These are phyloP conservation scores for Oryzias javanicus DNA, from an alignment of 2,113 vertebrate genomes.

Conservation along the genomic window DNA sequence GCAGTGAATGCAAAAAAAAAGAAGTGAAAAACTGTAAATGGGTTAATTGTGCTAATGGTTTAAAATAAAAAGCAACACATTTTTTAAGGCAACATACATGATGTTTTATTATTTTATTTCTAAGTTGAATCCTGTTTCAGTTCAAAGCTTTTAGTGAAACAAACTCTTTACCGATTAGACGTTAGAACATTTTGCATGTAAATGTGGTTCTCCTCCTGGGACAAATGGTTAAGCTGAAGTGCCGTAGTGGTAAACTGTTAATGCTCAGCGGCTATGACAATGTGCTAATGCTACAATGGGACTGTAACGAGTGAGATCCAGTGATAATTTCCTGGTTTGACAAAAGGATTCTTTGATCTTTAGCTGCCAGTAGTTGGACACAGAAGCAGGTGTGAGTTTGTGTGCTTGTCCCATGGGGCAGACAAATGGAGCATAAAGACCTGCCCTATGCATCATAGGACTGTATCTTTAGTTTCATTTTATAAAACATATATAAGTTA, in stretches of 20 bases:
- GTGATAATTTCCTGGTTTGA: slow-evolving; percentile 69
- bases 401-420: slow-evolving; percentile 5
- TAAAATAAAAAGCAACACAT: no score
- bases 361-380: slow-evolving; percentile 41
- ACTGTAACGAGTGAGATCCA: slow-evolving; percentile 58
- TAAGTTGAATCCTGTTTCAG: no score
- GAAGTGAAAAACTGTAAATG: no score
- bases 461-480: no score
- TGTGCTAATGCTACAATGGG: slow-evolving; percentile 74
- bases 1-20: no score
- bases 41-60: no score
- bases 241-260: slow-evolving; percentile 44
- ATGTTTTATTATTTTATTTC: no score
- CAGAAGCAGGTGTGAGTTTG: slow-evolving; percentile 54
- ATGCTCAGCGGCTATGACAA: slow-evolving; percentile 53
- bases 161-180: neutral
- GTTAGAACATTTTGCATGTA: neutral
- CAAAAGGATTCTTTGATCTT: slow-evolving; percentile 62
- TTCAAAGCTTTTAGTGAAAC: neutral
- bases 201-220: slow-evolving; percentile 13
- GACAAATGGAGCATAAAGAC: neutral
- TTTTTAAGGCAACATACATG: no score
- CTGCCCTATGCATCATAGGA: no score
- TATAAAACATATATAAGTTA: no score
- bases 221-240: slow-evolving; percentile 21